Evolutionary conservation across 2,888 invertebrate genomes (phyloP).

Genomic region (Acanthoscelides obtectus): DNA sequence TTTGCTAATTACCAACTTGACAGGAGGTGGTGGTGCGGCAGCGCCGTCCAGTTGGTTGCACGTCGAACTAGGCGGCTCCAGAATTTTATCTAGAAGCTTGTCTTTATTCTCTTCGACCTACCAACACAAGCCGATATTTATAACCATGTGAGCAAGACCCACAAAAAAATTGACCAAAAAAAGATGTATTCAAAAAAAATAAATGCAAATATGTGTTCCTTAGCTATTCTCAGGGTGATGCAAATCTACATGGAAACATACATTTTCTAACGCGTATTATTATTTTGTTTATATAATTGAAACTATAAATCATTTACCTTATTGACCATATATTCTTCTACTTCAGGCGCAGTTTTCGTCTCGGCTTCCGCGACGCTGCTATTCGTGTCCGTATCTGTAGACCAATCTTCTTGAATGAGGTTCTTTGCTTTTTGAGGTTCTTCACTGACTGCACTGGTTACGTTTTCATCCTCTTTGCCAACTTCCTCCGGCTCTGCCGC

Average conservation of each 20-base stretch:
- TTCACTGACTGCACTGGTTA: slow-evolving; percentile 5
- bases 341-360: slow-evolving; percentile 18
- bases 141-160: too few relatives aligned
- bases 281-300: too few relatives aligned
- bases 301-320: too few relatives aligned
- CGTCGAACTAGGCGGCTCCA: slow-evolving; percentile 29
- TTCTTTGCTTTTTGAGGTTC: background rate
- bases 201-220: too few relatives aligned
- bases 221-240: too few relatives aligned
- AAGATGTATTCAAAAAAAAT: too few relatives aligned
- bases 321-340: too few relatives aligned
- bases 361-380: slow-evolving; percentile 33
- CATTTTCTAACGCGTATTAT: too few relatives aligned
- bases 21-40: slow-evolving; percentile 41
- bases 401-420: slow-evolving; percentile 32
- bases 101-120: slow-evolving; percentile 10
- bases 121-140: too few relatives aligned
- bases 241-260: too few relatives aligned
- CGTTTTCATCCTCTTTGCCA: slow-evolving; percentile 9
- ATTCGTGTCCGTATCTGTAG: slow-evolving; percentile 39
- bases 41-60: background rate
- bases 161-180: too few relatives aligned
- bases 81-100: slow-evolving; percentile 38
- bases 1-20: slow-evolving; percentile 68
- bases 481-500: slow-evolving; percentile 26